Base-by-base conservation (phyloP, 23 tunicate species). In the Trididemnum nubilum region DNA sequence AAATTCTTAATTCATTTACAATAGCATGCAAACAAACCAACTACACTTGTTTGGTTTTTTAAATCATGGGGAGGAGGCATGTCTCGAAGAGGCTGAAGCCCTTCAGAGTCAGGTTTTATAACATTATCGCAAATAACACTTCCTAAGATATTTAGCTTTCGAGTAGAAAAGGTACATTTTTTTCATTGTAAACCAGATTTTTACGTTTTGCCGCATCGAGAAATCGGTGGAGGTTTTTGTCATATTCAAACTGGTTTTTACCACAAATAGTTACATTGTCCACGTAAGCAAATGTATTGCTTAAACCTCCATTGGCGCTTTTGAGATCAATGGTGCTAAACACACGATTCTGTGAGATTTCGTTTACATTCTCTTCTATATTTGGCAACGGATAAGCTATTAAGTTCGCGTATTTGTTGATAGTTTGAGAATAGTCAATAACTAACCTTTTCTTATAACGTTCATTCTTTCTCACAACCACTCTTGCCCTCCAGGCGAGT, bases 301-400 rank as follows among this genome's bases (percentile, higher is more conserved):
- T 9, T 49, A 49, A 49, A 49, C 18, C 18, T 49, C 18, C 57
- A 49, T 49, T 18, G 7, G 76, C 76, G 15, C 37, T 70, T 70
- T 33, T 70, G 12, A 70, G 38, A 70, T 70, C 38, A 32, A 70
- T 9, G 7, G 37, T 70, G 19, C 19, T 9, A 35, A 70, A 70
- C 37, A 27, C 18, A 18, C 57, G 18, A 18, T 70, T 28, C 39
- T 33, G 2, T 23, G 76, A 18, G 12, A 70, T 33, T 70, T 70
- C 18, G 57, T 70, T 70, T 30, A 35, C 76, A 30, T 4, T 33
- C 29, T 70, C 76, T 7, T 70, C 44, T 28, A 70, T 70, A 28
- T 38, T 7, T 5, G 38, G 38, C 7, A 29, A 32, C 12, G 76
- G 38, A 70, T 70, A 33, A 18, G 76, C 76, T 7, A 28, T 38